Base-by-base conservation (phyloP, 2,113 vertebrate species). In the Girardinichthys multiradiatus region DNA sequence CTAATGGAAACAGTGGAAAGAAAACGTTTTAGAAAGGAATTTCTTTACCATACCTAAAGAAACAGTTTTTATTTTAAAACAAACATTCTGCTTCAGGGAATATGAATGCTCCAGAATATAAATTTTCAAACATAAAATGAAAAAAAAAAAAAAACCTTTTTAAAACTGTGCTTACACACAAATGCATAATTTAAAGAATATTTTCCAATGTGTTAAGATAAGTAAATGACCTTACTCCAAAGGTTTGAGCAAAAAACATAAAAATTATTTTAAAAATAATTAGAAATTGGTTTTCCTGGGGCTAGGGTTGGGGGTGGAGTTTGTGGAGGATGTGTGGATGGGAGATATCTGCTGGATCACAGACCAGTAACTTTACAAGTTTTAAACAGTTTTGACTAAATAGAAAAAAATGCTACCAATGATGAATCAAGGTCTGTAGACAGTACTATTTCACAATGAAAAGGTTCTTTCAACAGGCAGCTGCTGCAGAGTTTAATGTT, bases 381-480 rank as follows among this genome's bases (percentile, higher is more conserved):
- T 69, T 17, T 45, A 31, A 14, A 27, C 30, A 76, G 15, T 19
- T 12, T 30, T 66, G 63, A 60, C 27, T 65, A 29, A 42, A 81
- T 11, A 57, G 39, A 37, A 30, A 63, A 3, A 67, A 37, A 48
- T 39, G 3, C 61, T 45, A 45, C 31, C 2, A 9, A 37, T 17
- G 21, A 26, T 59, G 51, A 42, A 33, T 1, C 27, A 4, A 70
- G 10, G 31, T 68, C 28, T 71, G 65, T 0, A 45, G 33, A 82
- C 57, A 65, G 63, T 45, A 66, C 21, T 68, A 63, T 14, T 80
- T 60, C 64, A 72, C 29, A 72, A 74, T 58, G 58, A 57, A 51
- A 72, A 74, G 58, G 62, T 58, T 19, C 72, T 64, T 72, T 57
- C 54, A 62, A 62, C 54, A 82, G 66, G 59, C 57, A 58, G 68